A percentile compares a stretch with the other conserved stretches of the same genome.
phyloP scores from a whole-genome alignment of 2,113 vertebrate genomes.

The Okapia johnstoni region DNA sequence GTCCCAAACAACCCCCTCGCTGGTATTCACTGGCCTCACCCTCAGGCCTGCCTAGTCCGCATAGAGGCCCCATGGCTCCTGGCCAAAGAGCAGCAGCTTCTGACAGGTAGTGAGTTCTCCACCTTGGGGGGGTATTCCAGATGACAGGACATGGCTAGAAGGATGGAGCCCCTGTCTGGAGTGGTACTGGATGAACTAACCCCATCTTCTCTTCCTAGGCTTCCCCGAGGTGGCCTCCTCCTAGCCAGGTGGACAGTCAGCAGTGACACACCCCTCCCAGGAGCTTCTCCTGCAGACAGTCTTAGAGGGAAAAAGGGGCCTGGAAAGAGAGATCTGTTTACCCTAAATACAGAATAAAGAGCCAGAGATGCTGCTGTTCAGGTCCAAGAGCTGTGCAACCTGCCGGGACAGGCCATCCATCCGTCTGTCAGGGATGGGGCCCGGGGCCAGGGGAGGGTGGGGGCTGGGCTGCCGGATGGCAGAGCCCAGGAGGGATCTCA shows the following conservation, averaged over 20 bases:
- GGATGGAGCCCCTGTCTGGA: fast-evolving
- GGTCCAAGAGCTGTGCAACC: neutral
- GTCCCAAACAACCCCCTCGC: fast-evolving
- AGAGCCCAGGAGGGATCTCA: neutral
- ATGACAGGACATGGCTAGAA: neutral
- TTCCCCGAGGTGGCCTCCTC: neutral
- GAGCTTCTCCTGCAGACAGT: neutral
- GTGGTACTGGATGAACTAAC: neutral
- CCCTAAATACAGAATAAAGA: neutral
- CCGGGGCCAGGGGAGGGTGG: fast-evolving
- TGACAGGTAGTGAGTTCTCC: neutral
- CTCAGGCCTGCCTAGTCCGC: fast-evolving
- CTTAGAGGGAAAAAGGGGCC: neutral
- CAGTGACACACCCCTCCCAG: fast-evolving
- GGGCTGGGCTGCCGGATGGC: neutral
- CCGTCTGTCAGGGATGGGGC: neutral
- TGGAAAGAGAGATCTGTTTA: too few relatives aligned
- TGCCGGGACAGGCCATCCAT: neutral
- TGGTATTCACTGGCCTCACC: too few relatives aligned
- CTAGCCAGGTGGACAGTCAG: neutral
- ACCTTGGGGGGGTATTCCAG: neutral
- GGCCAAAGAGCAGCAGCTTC: neutral
- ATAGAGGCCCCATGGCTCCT: neutral
- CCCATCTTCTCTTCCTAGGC: too few relatives aligned
- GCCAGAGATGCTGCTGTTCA: neutral